Evolutionary conservation across 2,797 vertebrate genomes (phyloP), one percentile per base, ranked within the genome.

Genomic region (Synanceia verrucosa): DNA sequence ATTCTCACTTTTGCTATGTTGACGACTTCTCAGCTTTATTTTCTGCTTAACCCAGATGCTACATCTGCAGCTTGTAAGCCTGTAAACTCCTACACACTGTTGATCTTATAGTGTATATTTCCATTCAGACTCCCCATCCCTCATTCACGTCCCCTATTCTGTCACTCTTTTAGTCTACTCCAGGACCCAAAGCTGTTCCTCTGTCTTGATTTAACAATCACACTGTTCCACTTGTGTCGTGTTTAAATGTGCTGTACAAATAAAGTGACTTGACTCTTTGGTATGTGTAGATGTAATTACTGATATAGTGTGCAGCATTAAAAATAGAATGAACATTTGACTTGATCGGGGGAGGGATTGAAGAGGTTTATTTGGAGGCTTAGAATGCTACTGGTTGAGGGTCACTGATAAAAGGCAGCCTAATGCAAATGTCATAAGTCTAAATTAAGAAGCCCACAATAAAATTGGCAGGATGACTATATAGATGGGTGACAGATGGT

Each of bases 401-500:
- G 36, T 66, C 59, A 63, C 26, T 75, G 47, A 78, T 67, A 12
- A 52, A 29, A 4, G 51, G 48, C 29, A 52, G 41, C 59, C 1
- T 48, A 48, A 41, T 14, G 34, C 23, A 66, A 72, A 69, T 71
- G 74, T 75, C 81, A 79, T n/a, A 50, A 3, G 16, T 71, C 74
- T 83, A 80, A 80, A 79, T 57, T 66, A 76, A 68, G 66, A 63
- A 23, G 26, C 28, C 56, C 4, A 26, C 60, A 28, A 60, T 74
- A 72, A 67, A 78, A 60, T 18, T 37, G 61, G 56, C 6, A 2
- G 10, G 47, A 68, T 76, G 80, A 76, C 37, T 23, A 13, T 1
- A 52, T 8, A 47, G 69, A 73, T 83, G 78, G 64, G 47, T 68
- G 82, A 33, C 36, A 46, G 76, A 76, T 55, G 73, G 59, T 61